A percentile compares a stretch with the other conserved stretches of the same genome.
phyloP scores from a whole-genome alignment of 2,113 vertebrate species.

The Prunella himalayana region DNA sequence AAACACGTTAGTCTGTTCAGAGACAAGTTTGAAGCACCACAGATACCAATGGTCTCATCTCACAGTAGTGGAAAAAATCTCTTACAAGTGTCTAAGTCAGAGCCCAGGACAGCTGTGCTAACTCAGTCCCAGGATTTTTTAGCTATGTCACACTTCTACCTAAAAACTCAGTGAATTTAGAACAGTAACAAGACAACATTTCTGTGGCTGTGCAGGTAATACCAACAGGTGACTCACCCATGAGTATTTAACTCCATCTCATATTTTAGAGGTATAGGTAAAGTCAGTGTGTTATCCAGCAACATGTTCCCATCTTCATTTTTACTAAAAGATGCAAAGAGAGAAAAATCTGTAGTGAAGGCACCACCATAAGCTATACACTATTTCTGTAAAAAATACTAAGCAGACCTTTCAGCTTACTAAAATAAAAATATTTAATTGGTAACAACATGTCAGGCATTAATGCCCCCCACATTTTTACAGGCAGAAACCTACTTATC shows the following conservation, averaged over 20 bases:
- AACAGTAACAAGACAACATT: neutral
- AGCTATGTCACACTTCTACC: neutral
- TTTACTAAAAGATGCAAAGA: conserved; percentile 71
- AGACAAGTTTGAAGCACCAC: neutral
- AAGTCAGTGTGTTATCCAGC: conserved; percentile 72
- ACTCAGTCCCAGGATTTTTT: neutral
- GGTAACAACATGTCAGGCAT: neutral
- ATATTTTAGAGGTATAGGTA: conserved; percentile 83
- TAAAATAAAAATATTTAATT: neutral
- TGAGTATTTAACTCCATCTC: conserved; percentile 80
- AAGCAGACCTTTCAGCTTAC: neutral
- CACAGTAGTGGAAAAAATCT: neutral
- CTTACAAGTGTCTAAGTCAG: neutral
- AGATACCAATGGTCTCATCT: neutral
- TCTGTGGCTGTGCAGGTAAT: neutral
- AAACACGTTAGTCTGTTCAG: neutral
- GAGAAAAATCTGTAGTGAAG: neutral
- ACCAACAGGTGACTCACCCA: conserved; percentile 76
- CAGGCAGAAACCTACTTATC: neutral
- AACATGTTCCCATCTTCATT: conserved; percentile 75
- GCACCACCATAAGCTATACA: neutral
- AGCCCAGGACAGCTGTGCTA: neutral
- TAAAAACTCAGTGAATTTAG: neutral
- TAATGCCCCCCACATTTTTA: neutral
- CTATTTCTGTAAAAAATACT: neutral